Conservation (phyloP, 2,113 vertebrate genomes). For the Myotis brandtii region DNA sequence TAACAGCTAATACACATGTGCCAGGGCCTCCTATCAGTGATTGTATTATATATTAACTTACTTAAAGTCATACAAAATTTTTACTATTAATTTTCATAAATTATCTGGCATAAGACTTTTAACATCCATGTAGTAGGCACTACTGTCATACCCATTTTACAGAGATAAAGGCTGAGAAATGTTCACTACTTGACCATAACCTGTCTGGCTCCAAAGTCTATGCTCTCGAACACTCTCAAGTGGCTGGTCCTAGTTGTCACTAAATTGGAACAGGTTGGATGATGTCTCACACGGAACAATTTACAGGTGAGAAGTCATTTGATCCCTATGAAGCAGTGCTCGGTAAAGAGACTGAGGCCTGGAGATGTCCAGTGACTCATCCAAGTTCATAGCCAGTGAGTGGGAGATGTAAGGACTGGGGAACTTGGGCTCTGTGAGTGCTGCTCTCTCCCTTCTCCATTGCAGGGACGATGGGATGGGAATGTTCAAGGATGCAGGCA, state of each 20-base stretch:
- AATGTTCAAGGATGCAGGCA: background rate
- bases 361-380: background rate
- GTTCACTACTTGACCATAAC: background rate
- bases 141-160: background rate
- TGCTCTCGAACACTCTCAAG: background rate
- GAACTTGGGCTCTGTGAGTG: background rate
- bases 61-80: background rate
- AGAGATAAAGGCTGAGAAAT: slow-evolving; percentile 13
- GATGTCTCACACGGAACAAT: background rate
- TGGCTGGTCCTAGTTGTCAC: background rate
- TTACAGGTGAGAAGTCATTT: background rate
- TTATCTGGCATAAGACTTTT: background rate
- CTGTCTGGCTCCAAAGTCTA: background rate
- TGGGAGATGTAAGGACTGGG: background rate
- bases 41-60: background rate
- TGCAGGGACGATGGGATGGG: background rate
- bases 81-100: background rate
- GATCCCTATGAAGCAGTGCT: background rate
- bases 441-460: background rate
- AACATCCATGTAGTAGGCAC: background rate
- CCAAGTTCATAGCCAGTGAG: background rate
- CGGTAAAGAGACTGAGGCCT: background rate
- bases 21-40: background rate
- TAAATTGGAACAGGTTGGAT: background rate
- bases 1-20: background rate